phyloP scores from a whole-genome alignment of 1,140 invertebrate genomes.

The Cylas formicarius region DNA sequence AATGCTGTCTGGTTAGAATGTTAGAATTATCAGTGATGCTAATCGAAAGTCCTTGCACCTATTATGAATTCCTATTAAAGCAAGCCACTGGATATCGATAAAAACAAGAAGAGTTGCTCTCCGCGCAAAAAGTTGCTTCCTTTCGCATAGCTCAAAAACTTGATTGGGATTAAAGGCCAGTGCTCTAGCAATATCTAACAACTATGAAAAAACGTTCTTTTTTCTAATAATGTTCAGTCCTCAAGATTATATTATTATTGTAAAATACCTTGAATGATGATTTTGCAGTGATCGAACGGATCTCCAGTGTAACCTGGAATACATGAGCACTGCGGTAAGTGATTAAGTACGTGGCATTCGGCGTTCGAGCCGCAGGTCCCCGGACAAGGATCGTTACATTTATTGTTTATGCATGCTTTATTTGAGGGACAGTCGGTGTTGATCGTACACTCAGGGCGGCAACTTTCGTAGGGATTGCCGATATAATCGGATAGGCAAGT shows the following conservation, averaged over 20 bases:
- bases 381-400: conserved; percentile 59
- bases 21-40: no score
- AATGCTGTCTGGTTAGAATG: no score
- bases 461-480: conserved; percentile 65
- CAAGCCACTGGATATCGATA: no score
- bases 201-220: conserved; percentile 47
- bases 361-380: conserved; percentile 59
- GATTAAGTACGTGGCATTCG: conserved; percentile 54
- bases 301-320: conserved; percentile 53
- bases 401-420: conserved; percentile 52
- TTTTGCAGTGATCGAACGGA: conserved; percentile 51
- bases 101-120: no score
- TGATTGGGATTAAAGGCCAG: no score
- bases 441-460: conserved; percentile 56
- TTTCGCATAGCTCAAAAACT: no score
- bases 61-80: no score
- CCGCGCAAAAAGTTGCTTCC: no score
- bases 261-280: conserved; percentile 55
- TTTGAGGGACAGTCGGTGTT: conserved; percentile 57
- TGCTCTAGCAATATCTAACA: conserved; percentile 32
- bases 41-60: no score
- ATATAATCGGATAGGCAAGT: conserved; percentile 59
- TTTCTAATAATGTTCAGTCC: conserved; percentile 23
- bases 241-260: conserved; percentile 4
- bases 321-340: conserved; percentile 52